Conservation (phyloP, 2,888 invertebrate genomes). For the Thyatira batis region DNA sequence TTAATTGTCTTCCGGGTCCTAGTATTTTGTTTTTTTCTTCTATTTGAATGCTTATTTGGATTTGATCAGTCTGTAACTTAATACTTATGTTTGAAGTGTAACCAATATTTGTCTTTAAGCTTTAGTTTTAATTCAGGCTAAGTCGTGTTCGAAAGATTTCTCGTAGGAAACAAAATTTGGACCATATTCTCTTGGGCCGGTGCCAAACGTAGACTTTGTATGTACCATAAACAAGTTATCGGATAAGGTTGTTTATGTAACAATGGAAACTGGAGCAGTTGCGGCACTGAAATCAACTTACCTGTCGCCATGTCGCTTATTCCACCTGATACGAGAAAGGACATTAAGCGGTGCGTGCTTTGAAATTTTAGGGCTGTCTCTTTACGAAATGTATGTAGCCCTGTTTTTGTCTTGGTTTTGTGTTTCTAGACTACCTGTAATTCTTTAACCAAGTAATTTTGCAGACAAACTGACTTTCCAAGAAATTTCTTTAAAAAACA, state of each 20-base stretch:
- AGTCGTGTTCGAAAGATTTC: background rate
- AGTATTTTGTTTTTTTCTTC: background rate
- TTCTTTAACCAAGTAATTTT: too few relatives aligned
- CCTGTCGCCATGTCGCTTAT: background rate
- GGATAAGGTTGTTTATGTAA: slow-evolving; percentile 65
- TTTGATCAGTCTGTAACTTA: background rate
- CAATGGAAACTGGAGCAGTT: slow-evolving; percentile 58
- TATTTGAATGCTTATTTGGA: background rate
- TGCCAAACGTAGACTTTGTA: slow-evolving; percentile 12
- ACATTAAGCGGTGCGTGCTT: background rate
- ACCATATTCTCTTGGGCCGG: slow-evolving; percentile 7
- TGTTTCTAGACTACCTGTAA: background rate
- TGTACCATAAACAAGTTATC: slow-evolving; percentile 46
- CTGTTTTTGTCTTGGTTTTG: background rate
- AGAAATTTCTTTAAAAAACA: too few relatives aligned
- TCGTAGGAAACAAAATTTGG: background rate
- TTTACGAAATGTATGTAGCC: background rate
- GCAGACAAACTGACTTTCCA: too few relatives aligned
- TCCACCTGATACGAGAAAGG: slow-evolving; percentile 1
- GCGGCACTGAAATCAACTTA: slow-evolving; percentile 29
- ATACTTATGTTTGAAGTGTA: too few relatives aligned
- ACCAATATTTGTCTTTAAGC: too few relatives aligned
- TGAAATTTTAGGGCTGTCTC: slow-evolving; percentile 2
- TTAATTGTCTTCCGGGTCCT: background rate
- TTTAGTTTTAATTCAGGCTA: background rate